These are phyloP conservation scores for Galemys pyrenaicus DNA, from an alignment of 2,113 vertebrate genomes.

Conservation along the genomic window DNA sequence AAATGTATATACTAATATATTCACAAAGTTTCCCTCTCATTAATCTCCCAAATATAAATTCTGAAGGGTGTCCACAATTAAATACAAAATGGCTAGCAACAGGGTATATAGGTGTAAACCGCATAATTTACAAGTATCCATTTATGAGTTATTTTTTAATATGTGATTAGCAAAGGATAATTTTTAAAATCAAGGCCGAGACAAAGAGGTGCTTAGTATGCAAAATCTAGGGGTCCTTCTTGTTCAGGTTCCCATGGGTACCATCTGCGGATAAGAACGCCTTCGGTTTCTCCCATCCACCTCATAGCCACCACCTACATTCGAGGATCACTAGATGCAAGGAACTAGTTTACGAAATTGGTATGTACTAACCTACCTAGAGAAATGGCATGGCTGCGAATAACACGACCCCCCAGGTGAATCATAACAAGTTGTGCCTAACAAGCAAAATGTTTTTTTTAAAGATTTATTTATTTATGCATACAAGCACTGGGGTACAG, in stretches of 20 bases:
- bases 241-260: not conserved
- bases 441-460: not conserved
- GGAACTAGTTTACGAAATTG: not conserved
- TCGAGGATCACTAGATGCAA: not conserved
- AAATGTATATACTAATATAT: not conserved
- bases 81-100: not conserved
- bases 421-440: not conserved
- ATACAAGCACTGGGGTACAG: no score
- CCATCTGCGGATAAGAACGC: not conserved
- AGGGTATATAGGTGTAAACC: not conserved
- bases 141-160: not conserved
- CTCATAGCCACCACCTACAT: not conserved
- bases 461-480: no score
- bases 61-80: not conserved
- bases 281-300: not conserved
- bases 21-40: not conserved
- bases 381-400: not conserved
- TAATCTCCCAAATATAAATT: constrained; percentile 23
- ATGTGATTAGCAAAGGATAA: not conserved
- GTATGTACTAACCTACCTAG: not conserved
- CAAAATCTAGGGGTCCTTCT: not conserved
- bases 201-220: not conserved
- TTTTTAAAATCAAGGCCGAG: not conserved
- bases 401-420: not conserved
- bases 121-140: not conserved